Base-by-base conservation (phyloP, 2,888 invertebrate genomes). In the Cerastis rubricosa region DNA sequence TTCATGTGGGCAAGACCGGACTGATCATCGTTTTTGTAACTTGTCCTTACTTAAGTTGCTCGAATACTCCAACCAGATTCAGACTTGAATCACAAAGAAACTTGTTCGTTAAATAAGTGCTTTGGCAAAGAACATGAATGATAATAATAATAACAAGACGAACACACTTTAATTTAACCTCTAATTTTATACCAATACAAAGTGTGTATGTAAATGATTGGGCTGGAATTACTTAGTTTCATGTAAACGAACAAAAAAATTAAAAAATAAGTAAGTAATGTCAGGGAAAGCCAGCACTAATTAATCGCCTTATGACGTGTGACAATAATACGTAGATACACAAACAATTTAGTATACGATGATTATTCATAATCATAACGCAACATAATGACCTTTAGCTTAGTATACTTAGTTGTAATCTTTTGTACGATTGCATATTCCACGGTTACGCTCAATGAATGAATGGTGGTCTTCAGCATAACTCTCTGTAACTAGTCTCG, bases 91-190 rank as follows among this genome's bases (percentile, higher is more conserved):
- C 43, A 78, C 71, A 77, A 76, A 63, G 47, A 74, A 68, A 82
- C 77, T 73, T 47, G 54, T 79, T 85, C 19, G 47, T 75, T 75
- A 63, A 74, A 51, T 71, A 63, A 71, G n/a, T 65, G 59, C n/a
- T 54, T 67, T 49, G 29, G n/a, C 47, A 77, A 71, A 66, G 29
- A 78, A 45, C 43, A 75, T 45, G 35, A 69, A 75, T 45, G 35
- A 69, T 17, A 29, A 57, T 66, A 49, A 45, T 65, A 67, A 76
- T 12, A 70, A 66, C 35, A 72, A 64, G 45, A 12, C 25, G 7
- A 61, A 4, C 40, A 80, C 25, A 19, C 40, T 59, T 14, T 19
- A 19, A 22, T 59, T 14, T 19, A 19, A 22, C 19, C 64, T 57
- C 43, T 70, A 65, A 40, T 76, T 25, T 29, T 17, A 67, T 49